Percentiles rank a stretch among this genome's conserved stretches.
phyloP scores from a whole-genome alignment of 2,113 vertebrate genomes.

The Rhadina sibilatrix region DNA sequence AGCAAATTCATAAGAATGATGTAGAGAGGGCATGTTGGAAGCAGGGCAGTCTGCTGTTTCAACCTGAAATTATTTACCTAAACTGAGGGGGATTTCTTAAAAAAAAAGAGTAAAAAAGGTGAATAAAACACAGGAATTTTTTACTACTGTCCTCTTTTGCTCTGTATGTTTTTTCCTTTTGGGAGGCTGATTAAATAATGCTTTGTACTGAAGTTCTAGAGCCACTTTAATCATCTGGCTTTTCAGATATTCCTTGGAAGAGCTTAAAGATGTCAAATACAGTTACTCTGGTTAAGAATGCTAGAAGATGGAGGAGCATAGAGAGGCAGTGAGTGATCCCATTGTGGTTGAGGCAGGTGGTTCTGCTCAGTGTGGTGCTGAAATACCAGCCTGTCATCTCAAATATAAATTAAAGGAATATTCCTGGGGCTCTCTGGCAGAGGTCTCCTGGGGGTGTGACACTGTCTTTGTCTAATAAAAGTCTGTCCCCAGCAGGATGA shows the following conservation, averaged over 20 bases:
- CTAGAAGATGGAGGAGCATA: background rate
- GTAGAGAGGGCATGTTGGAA: background rate
- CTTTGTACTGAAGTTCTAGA: background rate
- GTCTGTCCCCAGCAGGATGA: background rate
- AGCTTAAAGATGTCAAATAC: background rate
- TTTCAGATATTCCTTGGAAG: background rate
- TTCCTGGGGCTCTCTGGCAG: background rate
- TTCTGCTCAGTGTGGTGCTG: background rate
- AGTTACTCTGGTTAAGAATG: background rate
- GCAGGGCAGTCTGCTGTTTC: background rate
- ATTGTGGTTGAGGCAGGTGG: background rate
- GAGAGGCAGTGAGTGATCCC: background rate
- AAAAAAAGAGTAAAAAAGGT: background rate
- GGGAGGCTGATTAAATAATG: background rate
- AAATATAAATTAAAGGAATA: conserved; percentile 26
- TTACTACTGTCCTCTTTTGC: background rate
- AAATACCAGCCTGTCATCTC: conserved; percentile 14
- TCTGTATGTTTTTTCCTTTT: background rate
- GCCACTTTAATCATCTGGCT: background rate
- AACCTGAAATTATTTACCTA: background rate
- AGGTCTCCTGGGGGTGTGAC: background rate
- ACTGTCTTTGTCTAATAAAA: background rate
- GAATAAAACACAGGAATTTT: background rate
- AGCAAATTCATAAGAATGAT: background rate
- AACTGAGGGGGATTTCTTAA: background rate